phyloP scores from a whole-genome alignment of 2,113 vertebrate genomes.

The Aldabrachelys gigantea region DNA sequence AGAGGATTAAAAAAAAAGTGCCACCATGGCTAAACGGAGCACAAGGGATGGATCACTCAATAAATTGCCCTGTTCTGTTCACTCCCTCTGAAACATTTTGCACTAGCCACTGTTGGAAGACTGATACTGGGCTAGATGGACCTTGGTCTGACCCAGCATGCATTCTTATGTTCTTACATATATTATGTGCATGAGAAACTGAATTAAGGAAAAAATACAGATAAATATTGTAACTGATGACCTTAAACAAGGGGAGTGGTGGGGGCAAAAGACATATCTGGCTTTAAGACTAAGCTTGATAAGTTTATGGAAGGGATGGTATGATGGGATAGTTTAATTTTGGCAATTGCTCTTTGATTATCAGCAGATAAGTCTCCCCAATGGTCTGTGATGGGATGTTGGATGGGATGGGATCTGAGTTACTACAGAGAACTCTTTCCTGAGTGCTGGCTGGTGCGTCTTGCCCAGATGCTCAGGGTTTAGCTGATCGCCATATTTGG shows the following conservation, averaged over 20 bases:
- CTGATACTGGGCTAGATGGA: background rate
- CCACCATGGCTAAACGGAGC: background rate
- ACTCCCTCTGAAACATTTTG: background rate
- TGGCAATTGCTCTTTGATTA: too few species aligned
- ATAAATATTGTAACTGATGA: background rate
- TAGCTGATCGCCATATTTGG: too few species aligned
- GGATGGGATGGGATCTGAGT: too few species aligned
- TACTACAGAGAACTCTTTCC: too few species aligned
- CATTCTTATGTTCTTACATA: rapidly evolving
- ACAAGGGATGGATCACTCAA: background rate
- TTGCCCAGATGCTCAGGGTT: too few species aligned
- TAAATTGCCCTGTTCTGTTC: background rate
- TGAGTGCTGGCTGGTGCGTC: too few species aligned
- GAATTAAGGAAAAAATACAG: background rate
- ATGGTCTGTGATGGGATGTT: too few species aligned
- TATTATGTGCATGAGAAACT: background rate
- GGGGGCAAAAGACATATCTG: too few species aligned
- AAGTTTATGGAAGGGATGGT: too few species aligned
- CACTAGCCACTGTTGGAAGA: background rate
- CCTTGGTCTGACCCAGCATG: background rate
- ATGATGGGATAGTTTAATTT: too few species aligned
- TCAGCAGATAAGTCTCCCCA: too few species aligned
- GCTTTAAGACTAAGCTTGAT: too few species aligned
- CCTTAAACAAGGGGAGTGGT: background rate
- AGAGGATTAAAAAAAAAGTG: background rate